Base-by-base conservation (phyloP, 2,797 vertebrate species). In the Mionectes olivaceus region DNA sequence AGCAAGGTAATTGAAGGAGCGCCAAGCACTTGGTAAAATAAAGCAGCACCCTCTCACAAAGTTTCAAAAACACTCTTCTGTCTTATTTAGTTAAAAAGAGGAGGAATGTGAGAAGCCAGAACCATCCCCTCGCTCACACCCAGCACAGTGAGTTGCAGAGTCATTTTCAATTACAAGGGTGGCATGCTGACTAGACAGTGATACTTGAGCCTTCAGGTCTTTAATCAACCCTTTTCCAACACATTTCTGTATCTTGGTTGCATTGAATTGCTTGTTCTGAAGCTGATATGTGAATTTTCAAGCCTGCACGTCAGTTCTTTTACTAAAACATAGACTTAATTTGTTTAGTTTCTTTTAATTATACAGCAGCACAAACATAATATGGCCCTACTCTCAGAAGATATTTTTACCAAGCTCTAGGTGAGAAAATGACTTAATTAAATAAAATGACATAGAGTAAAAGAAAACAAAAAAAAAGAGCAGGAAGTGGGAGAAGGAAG, bases 1-100 rank as follows among this genome's bases (percentile, higher is more conserved):
- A 96, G 87, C 47, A 87, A 97, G 91, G 86, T 68, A 91, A 90
- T 88, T 93, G 97, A 97, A 97, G 92, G 85, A 90, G 63, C 95
- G 95, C 83, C 87, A 83, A 85, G 77, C 83, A 64, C 93, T 96
- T 96, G 88, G 92, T 87, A 88, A 74, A 95, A 90, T 84, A 90
- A 74, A 93, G 82, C 90, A 91, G 37, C 30, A 75, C 21, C 33
- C 67, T 93, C 82, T 86, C 52, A 86, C 57, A 83, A 53, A 81
- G 27, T 80, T 95, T 95, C 78, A 87, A 88, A 96, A 75, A 7
- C 80, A 75, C 17, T 23, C 21, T 86, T 96, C 43, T 93, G 76
- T 88, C 35, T 63, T 81, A 78, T 49, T 91, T 79, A 76, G 39
- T 69, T 87, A 44, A 65, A 79, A 77, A 46, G 44, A 64, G 82